These are phyloP conservation scores for Merodon equestris DNA, from an alignment of 2,888 invertebrate genomes.

Conservation along the genomic window DNA sequence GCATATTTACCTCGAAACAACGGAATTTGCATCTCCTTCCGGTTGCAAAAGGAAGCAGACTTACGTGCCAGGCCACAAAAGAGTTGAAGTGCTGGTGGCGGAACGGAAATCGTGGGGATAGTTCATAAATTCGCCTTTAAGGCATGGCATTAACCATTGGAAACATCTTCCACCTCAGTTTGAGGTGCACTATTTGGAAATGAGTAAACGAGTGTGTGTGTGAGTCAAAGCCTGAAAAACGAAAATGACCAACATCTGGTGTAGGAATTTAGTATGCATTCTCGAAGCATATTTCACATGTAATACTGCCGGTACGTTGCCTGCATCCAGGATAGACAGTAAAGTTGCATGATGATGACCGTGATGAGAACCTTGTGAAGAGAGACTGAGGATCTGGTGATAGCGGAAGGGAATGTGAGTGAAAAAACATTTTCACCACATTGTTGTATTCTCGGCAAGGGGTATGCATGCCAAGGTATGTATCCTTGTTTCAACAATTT, in stretches of 20 bases:
- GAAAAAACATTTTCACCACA: constrained; percentile 38
- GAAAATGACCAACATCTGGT: constrained; percentile 64
- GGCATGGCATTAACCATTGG: constrained; percentile 38
- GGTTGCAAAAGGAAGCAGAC: constrained; percentile 25
- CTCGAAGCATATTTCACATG: constrained; percentile 56
- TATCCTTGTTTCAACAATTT: background rate
- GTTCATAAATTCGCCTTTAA: constrained; percentile 56
- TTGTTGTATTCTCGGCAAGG: constrained; percentile 56
- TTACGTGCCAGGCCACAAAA: too few species aligned
- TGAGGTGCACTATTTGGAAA: too few species aligned
- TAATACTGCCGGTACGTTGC: constrained; percentile 27
- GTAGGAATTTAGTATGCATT: constrained; percentile 55
- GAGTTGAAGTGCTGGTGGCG: background rate
- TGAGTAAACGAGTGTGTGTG: too few species aligned
- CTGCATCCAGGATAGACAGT: too few species aligned
- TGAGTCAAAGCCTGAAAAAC: background rate
- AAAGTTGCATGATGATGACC: too few species aligned
- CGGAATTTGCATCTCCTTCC: constrained; percentile 62
- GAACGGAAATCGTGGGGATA: constrained; percentile 8
- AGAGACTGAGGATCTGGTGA: too few species aligned
- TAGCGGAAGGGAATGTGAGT: too few species aligned
- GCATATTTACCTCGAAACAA: constrained; percentile 50
- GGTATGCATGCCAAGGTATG: too few species aligned
- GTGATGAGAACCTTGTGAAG: too few species aligned
- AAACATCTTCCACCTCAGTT: constrained; percentile 6